Conservation (phyloP, 2,113 vertebrate species). For the Dipodomys ordii region DNA sequence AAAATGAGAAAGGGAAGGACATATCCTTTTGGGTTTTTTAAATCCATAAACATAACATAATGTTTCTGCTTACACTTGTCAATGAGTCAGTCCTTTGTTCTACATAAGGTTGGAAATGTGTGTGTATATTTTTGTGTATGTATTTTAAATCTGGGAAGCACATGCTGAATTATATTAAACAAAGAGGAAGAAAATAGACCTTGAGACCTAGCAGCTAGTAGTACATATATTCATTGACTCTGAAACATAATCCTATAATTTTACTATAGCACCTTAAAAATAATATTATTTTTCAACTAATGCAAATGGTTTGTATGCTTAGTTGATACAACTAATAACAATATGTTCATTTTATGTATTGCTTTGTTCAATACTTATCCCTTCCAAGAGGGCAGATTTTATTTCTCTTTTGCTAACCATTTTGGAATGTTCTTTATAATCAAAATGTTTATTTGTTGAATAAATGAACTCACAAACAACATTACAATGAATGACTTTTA, state of each 20-base stretch:
- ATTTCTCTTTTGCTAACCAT: neutral
- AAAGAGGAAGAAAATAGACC: neutral
- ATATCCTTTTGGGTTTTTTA: neutral
- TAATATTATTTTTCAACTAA: neutral
- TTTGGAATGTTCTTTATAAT: neutral
- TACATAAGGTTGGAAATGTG: neutral
- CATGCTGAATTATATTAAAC: neutral
- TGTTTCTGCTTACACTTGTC: neutral
- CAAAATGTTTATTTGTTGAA: constrained; percentile 19
- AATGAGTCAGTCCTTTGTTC: neutral
- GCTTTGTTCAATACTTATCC: neutral
- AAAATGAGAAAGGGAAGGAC: neutral
- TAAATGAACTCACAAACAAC: neutral
- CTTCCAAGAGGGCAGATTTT: neutral
- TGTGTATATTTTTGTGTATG: neutral
- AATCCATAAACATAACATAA: neutral
- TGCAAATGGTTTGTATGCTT: neutral
- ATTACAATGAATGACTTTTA: neutral
- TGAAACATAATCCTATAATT: neutral
- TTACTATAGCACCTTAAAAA: neutral
- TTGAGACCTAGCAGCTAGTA: neutral
- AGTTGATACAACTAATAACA: neutral
- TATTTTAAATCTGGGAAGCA: neutral
- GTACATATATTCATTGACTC: neutral
- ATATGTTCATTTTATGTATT: neutral